phyloP scores from a whole-genome alignment of 2,113 vertebrate genomes.

The Plecotus auritus region DNA sequence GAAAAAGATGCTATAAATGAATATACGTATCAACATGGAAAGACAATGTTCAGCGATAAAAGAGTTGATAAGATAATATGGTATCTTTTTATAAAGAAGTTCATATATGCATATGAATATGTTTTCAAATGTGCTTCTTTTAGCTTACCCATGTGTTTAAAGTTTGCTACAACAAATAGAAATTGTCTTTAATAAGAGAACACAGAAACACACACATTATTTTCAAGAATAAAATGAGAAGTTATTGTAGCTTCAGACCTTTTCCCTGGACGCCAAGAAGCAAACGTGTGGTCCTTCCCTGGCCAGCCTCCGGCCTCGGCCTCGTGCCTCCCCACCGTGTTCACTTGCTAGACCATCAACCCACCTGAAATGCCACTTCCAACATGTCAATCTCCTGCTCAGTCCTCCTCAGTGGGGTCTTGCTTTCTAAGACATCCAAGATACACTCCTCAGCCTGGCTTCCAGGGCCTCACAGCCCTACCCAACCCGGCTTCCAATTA shows the following conservation, averaged over 20 bases:
- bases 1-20: not conserved
- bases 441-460: not conserved
- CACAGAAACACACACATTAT: not conserved
- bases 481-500: not conserved
- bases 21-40: not conserved
- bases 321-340: not conserved
- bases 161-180: not conserved
- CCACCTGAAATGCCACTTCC: not conserved
- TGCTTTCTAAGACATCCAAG: not conserved
- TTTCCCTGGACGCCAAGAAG: not conserved
- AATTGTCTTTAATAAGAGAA: not conserved
- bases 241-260: not conserved
- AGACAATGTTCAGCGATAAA: not conserved
- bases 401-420: not conserved
- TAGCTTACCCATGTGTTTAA: not conserved
- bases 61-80: not conserved
- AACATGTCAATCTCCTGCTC: not conserved
- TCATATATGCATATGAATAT: not conserved
- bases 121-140: conserved; percentile 16
- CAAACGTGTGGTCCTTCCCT: not conserved
- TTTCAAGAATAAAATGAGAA: not conserved
- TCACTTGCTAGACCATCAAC: not conserved
- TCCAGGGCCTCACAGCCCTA: not conserved
- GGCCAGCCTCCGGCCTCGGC: not conserved
- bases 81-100: not conserved